Evolutionary conservation across 2,888 invertebrate genomes (phyloP).

Genomic region (Ichneumon xanthorius): DNA sequence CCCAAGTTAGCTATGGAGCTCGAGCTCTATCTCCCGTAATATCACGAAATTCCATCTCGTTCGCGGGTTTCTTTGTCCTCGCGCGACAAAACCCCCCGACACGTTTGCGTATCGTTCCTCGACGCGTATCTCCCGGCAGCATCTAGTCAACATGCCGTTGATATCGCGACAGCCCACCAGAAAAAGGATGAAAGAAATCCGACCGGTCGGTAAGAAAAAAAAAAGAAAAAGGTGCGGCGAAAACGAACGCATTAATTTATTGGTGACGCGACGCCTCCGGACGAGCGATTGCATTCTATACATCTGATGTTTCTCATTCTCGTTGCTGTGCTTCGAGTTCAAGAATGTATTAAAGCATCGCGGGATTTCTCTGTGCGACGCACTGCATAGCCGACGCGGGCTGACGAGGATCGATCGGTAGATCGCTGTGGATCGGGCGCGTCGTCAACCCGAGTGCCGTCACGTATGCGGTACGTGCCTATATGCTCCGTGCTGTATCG

Average conservation of each 20-base stretch:
- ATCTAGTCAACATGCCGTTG: slow-evolving; percentile 38
- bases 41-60: slow-evolving; percentile 41
- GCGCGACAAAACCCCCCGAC: slow-evolving; percentile 15
- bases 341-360: slow-evolving; percentile 29
- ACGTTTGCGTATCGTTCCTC: slow-evolving; percentile 15
- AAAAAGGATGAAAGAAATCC: slow-evolving; percentile 46
- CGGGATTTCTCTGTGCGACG: slow-evolving; percentile 1
- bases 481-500: slow-evolving; percentile 56
- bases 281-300: slow-evolving; percentile 39
- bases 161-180: slow-evolving; percentile 29
- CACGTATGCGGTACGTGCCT: slow-evolving; percentile 70
- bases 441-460: slow-evolving; percentile 69
- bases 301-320: slow-evolving; percentile 51
- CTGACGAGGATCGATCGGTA: slow-evolving; percentile 61
- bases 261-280: slow-evolving; percentile 65
- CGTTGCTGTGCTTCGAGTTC: slow-evolving; percentile 12
- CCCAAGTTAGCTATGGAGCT: neutral
- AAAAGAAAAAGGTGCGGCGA: slow-evolving; percentile 49
- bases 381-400: neutral
- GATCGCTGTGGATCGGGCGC: slow-evolving; percentile 55
- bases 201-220: slow-evolving; percentile 26
- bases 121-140: slow-evolving; percentile 3
- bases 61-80: slow-evolving; percentile 21
- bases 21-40: slow-evolving; percentile 4
- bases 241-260: slow-evolving; percentile 68